Conservation (phyloP, 2,888 invertebrate species). For the Fragum whitleyi region DNA sequence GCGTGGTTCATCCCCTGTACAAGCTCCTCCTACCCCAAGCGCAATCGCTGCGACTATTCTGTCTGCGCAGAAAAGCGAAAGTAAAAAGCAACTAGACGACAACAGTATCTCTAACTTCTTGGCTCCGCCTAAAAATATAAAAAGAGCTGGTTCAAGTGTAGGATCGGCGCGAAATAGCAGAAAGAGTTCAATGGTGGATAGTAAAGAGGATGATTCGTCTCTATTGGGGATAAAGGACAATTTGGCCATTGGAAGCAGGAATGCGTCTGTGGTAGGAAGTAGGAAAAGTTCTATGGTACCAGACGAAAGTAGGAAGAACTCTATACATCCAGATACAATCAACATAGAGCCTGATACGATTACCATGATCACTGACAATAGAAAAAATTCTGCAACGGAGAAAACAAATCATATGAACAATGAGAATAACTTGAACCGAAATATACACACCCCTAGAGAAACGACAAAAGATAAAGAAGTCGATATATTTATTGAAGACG, state of each 20-base stretch:
- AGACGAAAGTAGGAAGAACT: not conserved
- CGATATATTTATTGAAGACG: not conserved
- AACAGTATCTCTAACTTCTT: not conserved
- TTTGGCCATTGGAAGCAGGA: not conserved
- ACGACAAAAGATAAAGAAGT: not conserved
- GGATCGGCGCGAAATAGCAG: not conserved
- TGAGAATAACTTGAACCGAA: not conserved
- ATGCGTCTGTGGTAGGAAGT: not conserved
- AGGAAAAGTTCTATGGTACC: not conserved
- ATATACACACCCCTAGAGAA: not conserved
- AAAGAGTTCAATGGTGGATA: not conserved
- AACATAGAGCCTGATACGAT: not conserved
- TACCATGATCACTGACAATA: not conserved
- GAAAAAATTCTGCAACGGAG: not conserved
- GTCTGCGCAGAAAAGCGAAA: not conserved
- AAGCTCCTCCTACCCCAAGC: slow-evolving; percentile 25
- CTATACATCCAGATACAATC: not conserved
- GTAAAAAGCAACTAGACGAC: not conserved
- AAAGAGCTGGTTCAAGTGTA: not conserved
- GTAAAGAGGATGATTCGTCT: not conserved
- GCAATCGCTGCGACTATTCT: slow-evolving; percentile 16
- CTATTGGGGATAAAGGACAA: not conserved
- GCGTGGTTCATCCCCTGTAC: slow-evolving; percentile 10
- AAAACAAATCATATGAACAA: not conserved
- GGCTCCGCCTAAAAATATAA: not conserved